phyloP scores from a whole-genome alignment of 2,888 invertebrate genomes.

The Meiosimyza platycephala region DNA sequence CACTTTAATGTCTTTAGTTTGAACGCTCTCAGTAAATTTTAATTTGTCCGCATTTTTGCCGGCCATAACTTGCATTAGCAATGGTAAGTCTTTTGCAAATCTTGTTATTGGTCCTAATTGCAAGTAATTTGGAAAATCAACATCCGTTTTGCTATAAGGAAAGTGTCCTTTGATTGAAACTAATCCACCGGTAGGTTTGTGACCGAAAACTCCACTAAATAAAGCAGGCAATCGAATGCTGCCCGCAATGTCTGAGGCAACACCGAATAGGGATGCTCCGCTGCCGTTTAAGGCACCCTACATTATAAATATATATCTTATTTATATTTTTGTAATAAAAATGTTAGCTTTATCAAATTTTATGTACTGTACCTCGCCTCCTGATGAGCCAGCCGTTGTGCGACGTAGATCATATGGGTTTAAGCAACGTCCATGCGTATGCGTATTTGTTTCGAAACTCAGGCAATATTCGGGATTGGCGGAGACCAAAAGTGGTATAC shows the following conservation, averaged over 20 bases:
- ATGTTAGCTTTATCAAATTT: neutral
- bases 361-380: slow-evolving; percentile 72
- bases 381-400: slow-evolving; percentile 90
- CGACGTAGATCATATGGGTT: slow-evolving; percentile 85
- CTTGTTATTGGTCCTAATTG: slow-evolving; percentile 82
- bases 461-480: slow-evolving; percentile 91
- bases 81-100: slow-evolving; percentile 79
- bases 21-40: slow-evolving; percentile 66
- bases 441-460: slow-evolving; percentile 87
- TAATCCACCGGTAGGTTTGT: slow-evolving; percentile 83
- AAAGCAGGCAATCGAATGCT: slow-evolving; percentile 87
- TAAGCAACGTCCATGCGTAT: slow-evolving; percentile 79
- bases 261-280: slow-evolving; percentile 80
- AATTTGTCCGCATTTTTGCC: slow-evolving; percentile 68
- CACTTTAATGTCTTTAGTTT: slow-evolving; percentile 69
- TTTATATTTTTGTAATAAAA: neutral
- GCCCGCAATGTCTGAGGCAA: slow-evolving; percentile 89
- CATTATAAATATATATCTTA: slow-evolving; percentile 52
- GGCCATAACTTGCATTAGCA: slow-evolving; percentile 75
- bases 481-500: slow-evolving; percentile 84
- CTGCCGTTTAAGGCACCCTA: slow-evolving; percentile 77
- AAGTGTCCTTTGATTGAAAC: slow-evolving; percentile 73
- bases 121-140: slow-evolving; percentile 69
- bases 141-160: slow-evolving; percentile 69
- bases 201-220: slow-evolving; percentile 89